Evolutionary conservation across 2,113 vertebrate genomes (phyloP).

Genomic region (Archilochus colubris): DNA sequence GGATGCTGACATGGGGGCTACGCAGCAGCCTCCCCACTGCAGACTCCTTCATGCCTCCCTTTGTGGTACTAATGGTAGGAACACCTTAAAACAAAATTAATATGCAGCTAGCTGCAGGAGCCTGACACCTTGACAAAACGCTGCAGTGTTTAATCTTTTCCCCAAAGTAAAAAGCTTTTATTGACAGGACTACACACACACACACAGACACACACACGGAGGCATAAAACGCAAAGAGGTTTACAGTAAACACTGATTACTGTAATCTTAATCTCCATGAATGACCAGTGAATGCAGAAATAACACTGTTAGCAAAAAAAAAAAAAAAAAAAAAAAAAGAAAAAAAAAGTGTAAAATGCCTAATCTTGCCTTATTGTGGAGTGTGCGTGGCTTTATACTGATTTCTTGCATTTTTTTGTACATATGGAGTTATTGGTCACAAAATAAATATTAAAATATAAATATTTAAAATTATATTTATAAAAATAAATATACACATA

Average conservation of each 20-base stretch:
- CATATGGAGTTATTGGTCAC: neutral
- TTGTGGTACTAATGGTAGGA: neutral
- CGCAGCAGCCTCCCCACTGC: neutral
- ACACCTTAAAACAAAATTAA: neutral
- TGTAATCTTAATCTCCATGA: constrained; percentile 21
- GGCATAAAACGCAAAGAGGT: constrained; percentile 18
- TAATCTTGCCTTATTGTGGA: neutral
- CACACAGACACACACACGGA: neutral
- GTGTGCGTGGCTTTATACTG: neutral
- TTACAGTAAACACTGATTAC: constrained; percentile 13
- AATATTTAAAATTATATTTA: too few species aligned
- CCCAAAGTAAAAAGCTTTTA: neutral
- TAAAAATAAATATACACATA: too few species aligned
- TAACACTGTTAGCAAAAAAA: neutral
- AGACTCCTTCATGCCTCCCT: neutral
- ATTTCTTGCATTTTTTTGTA: neutral
- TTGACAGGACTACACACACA: neutral
- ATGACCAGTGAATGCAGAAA: neutral
- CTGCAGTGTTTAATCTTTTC: neutral
- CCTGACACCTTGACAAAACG: neutral
- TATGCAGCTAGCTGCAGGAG: neutral
- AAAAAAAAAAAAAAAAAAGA: neutral
- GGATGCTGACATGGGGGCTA: neutral
- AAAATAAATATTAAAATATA: neutral
- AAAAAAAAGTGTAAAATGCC: neutral